Evolutionary conservation across 2,113 vertebrate genomes (phyloP).

Genomic region (Toxotes chatareus): DNA sequence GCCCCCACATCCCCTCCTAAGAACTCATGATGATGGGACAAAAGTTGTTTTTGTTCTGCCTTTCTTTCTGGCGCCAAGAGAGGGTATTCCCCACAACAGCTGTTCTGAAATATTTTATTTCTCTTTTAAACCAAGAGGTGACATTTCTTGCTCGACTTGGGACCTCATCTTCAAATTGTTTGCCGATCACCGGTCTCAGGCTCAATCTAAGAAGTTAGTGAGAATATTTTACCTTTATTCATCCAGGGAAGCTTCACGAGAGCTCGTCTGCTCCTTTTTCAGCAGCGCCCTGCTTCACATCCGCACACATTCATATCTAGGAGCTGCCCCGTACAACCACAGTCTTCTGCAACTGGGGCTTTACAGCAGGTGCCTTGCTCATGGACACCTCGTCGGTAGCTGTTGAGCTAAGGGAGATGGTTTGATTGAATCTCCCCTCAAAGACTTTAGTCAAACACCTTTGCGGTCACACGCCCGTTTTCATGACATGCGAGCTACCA

Average conservation of each 20-base stretch:
- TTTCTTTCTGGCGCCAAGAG: slow-evolving; percentile 47
- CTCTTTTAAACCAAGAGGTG: slow-evolving; percentile 48
- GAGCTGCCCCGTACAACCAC: slow-evolving; percentile 18
- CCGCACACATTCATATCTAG: slow-evolving; percentile 1
- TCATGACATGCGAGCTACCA: not conserved
- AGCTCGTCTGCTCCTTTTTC: slow-evolving; percentile 25
- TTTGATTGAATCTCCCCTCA: slow-evolving; percentile 42
- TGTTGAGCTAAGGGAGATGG: slow-evolving; percentile 18
- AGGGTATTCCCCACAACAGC: slow-evolving; percentile 20
- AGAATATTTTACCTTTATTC: slow-evolving; percentile 52
- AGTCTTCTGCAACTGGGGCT: slow-evolving; percentile 35
- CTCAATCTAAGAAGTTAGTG: slow-evolving; percentile 22
- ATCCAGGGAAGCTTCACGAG: slow-evolving; percentile 50
- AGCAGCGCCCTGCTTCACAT: slow-evolving; percentile 19
- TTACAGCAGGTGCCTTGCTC: slow-evolving; percentile 74
- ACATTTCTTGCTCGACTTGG: slow-evolving; percentile 43
- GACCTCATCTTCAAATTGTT: slow-evolving; percentile 42
- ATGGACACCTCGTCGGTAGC: slow-evolving; percentile 66
- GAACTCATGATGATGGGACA: slow-evolving; percentile 64
- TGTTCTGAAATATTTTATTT: slow-evolving; percentile 52
- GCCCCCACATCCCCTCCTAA: slow-evolving; percentile 39
- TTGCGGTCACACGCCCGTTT: slow-evolving; percentile 8
- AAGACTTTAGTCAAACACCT: slow-evolving; percentile 28
- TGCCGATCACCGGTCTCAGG: slow-evolving; percentile 38
- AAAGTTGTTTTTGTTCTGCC: slow-evolving; percentile 66